Evolutionary conservation across 2,888 invertebrate species (phyloP).

Genomic region (Troilus luridus): DNA sequence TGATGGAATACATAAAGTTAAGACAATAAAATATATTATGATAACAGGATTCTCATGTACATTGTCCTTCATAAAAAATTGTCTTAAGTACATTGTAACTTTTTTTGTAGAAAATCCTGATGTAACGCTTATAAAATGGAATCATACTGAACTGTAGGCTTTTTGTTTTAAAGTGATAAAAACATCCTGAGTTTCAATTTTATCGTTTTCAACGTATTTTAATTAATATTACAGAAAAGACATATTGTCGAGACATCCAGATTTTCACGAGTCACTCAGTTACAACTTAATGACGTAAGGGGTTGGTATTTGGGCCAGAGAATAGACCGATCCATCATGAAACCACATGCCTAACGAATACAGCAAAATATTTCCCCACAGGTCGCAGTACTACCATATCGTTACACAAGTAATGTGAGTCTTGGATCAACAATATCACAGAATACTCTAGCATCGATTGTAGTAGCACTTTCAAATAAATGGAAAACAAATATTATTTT

Average conservation of each 20-base stretch:
- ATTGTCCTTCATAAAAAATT: too few relatives aligned
- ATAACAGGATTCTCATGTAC: too few relatives aligned
- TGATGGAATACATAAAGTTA: too few relatives aligned
- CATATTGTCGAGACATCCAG: not conserved
- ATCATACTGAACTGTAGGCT: too few relatives aligned
- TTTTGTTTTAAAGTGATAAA: too few relatives aligned
- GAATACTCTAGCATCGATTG: not conserved
- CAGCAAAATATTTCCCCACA: not conserved
- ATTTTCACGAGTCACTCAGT: not conserved
- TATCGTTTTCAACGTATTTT: not conserved
- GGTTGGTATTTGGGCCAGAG: not conserved
- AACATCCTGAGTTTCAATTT: too few relatives aligned
- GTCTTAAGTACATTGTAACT: too few relatives aligned
- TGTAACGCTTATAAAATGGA: too few relatives aligned
- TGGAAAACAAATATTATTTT: too few relatives aligned
- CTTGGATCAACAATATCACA: not conserved
- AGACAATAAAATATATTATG: not conserved
- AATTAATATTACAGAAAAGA: not conserved
- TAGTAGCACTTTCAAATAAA: not conserved
- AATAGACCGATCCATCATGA: slow-evolving; percentile 27
- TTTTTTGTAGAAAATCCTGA: too few relatives aligned
- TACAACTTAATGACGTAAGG: not conserved
- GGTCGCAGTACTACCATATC: not conserved
- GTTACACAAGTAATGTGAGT: not conserved
- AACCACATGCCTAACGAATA: slow-evolving; percentile 27